Percentiles rank a stretch among this genome's conserved stretches.
Conservation (phyloP, 2,113 vertebrate genomes). For the Myxocyprinus asiaticus region DNA sequence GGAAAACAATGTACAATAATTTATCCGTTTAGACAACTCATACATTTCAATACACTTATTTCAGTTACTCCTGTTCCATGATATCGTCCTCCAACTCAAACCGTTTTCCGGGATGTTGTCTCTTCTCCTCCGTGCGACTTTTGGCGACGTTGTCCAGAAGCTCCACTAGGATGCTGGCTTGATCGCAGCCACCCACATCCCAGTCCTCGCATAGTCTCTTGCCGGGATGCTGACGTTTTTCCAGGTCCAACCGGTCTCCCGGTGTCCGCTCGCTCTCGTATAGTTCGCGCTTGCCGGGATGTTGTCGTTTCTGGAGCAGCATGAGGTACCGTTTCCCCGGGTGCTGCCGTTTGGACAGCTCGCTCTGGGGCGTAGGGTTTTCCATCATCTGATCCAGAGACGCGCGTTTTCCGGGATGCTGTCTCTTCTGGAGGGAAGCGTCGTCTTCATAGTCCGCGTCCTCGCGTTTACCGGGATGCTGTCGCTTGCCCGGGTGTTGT, state of each 20-base stretch:
- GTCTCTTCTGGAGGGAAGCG: conserved; percentile 68
- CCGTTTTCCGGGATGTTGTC: conserved; percentile 86
- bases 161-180: conserved; percentile 77
- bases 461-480: conserved; percentile 81
- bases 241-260: conserved; percentile 60
- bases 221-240: conserved; percentile 85
- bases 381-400: conserved; percentile 64
- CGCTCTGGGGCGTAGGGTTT: conserved; percentile 59
- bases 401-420: conserved; percentile 81
- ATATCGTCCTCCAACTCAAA: conserved; percentile 69
- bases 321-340: conserved; percentile 78
- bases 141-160: conserved; percentile 76
- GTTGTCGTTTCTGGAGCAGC: conserved; percentile 73
- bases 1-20: neutral
- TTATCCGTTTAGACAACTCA: conserved; percentile 40
- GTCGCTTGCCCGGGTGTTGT: conserved; percentile 78
- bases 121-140: conserved; percentile 78
- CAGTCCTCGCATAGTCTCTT: conserved; percentile 79
- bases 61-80: conserved; percentile 66
- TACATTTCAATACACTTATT: neutral
- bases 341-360: conserved; percentile 82
- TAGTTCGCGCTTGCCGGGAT: conserved; percentile 72
- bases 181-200: conserved; percentile 74
- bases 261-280: conserved; percentile 64
- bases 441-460: conserved; percentile 65